Percentiles rank a stretch among this genome's conserved stretches.
These are phyloP conservation scores for Diphyllodes magnificus DNA, from an alignment of 2,113 vertebrate species.

Conservation along the genomic window DNA sequence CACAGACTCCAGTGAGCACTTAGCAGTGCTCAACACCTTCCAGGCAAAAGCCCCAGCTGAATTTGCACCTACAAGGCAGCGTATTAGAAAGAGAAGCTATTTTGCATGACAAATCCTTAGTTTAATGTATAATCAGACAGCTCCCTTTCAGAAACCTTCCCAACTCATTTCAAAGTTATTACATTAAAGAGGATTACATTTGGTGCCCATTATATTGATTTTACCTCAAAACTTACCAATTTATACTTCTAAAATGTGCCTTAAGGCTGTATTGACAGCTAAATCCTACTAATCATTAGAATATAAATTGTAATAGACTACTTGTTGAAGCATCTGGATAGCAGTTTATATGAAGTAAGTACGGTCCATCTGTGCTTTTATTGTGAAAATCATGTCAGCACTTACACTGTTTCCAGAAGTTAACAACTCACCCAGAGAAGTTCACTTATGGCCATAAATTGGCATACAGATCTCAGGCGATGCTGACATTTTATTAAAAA, in stretches of 20 bases:
- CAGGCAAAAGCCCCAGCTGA: background rate
- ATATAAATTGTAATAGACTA: background rate
- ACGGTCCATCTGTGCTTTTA: background rate
- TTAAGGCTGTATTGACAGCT: background rate
- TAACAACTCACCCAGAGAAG: background rate
- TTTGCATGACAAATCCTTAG: background rate
- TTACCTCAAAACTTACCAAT: background rate
- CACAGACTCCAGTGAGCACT: background rate
- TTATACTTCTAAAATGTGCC: background rate
- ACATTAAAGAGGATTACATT: background rate
- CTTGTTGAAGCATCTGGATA: background rate
- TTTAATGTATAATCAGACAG: background rate
- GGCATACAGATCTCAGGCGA: background rate
- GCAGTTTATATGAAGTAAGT: background rate
- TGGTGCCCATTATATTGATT: background rate
- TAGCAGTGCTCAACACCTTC: background rate
- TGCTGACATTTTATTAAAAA: background rate
- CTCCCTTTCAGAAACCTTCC: constrained; percentile 2
- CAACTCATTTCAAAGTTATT: constrained; percentile 8
- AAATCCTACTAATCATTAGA: background rate
- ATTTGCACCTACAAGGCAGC: background rate
- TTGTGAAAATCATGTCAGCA: background rate
- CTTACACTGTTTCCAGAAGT: background rate
- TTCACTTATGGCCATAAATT: background rate
- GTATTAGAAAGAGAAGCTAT: background rate